phyloP scores from a whole-genome alignment of 2,797 vertebrate genomes.

The Phylloscopus collybita region DNA sequence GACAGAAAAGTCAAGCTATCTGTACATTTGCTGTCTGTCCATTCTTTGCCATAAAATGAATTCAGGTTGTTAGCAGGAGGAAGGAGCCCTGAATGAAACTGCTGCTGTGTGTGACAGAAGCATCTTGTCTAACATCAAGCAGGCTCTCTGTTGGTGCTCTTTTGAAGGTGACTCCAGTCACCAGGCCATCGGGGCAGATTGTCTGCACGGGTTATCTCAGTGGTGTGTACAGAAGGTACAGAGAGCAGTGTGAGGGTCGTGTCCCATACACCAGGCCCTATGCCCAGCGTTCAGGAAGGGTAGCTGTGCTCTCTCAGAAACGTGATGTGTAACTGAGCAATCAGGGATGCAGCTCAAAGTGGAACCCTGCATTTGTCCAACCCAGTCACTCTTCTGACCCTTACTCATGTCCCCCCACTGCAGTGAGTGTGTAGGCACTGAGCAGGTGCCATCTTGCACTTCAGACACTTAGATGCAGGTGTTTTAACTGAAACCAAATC shows the following conservation, averaged over 20 bases:
- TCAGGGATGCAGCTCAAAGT: neutral
- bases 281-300: neutral
- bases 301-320: neutral
- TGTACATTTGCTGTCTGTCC: neutral
- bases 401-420: neutral
- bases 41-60: neutral
- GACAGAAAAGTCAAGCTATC: neutral
- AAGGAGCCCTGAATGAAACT: neutral
- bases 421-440: neutral
- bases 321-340: neutral
- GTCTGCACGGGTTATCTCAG: neutral
- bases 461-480: neutral
- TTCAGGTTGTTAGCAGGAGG: neutral
- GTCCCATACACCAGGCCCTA: neutral
- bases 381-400: neutral
- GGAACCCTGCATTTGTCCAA: neutral
- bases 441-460: neutral
- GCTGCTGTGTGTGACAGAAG: neutral
- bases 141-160: neutral
- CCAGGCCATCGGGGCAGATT: neutral
- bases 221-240: accelerated
- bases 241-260: accelerated
- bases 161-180: neutral
- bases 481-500: neutral
- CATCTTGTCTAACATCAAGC: neutral